Conservation (phyloP, 1,140 invertebrate species). For the Drosophila hydei region DNA sequence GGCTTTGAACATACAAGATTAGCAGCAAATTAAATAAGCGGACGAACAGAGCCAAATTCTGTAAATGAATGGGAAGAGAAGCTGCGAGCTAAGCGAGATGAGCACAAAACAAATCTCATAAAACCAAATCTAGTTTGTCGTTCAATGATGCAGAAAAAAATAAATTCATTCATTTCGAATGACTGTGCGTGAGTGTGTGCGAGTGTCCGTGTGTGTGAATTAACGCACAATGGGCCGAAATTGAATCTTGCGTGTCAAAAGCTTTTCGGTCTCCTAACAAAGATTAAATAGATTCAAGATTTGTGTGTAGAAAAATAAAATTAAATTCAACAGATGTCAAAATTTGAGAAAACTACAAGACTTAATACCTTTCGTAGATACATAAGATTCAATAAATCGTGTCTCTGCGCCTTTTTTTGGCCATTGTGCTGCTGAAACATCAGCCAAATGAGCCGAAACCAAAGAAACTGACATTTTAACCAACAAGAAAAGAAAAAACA, state of each 20-base stretch:
- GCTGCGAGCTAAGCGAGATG: slow-evolving; percentile 50
- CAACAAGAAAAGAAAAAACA: slow-evolving; percentile 68
- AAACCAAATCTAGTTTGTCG: slow-evolving; percentile 81
- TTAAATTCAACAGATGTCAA: no score
- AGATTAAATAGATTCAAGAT: neutral
- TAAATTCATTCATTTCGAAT: slow-evolving; percentile 67
- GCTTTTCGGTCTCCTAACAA: neutral
- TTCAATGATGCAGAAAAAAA: slow-evolving; percentile 81
- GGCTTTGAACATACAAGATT: slow-evolving; percentile 71
- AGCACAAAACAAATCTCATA: slow-evolving; percentile 74
- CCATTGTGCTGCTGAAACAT: slow-evolving; percentile 54
- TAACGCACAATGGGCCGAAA: slow-evolving; percentile 48
- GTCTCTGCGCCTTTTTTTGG: neutral
- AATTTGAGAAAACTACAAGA: no score
- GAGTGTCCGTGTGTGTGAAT: slow-evolving; percentile 7
- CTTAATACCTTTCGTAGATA: neutral
- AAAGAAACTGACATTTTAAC: slow-evolving; percentile 71
- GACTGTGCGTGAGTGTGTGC: slow-evolving; percentile 30
- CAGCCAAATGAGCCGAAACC: slow-evolving; percentile 74
- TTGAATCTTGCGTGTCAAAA: slow-evolving; percentile 35
- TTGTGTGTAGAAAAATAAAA: neutral
- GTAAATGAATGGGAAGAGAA: slow-evolving; percentile 34
- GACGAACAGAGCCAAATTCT: slow-evolving; percentile 47
- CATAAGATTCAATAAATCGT: neutral
- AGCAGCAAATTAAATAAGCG: slow-evolving; percentile 81